Base-by-base conservation (phyloP, 2,113 vertebrate genomes). In the Saguinus midas region DNA sequence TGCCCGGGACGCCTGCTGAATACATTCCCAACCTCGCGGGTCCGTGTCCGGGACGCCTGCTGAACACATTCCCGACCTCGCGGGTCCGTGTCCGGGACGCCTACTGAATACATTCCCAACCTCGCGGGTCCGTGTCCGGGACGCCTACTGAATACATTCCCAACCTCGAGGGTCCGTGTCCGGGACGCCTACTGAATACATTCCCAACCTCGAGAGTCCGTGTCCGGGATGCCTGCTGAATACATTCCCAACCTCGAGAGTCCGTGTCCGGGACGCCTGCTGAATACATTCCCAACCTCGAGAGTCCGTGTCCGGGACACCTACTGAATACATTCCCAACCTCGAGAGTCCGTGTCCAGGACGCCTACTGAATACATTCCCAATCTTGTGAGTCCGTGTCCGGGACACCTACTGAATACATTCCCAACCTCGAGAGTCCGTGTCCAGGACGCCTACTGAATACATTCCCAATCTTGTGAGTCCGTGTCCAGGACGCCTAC, bases 371-470 rank as follows among this genome's bases (percentile, higher is more conserved):
- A 55, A 81, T 18, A n/a, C 32, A 55, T 3, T 55, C 48, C 35
- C 48, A 50, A 21, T 9, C 32, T 78, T 45, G 0, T 52, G 14
- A 52, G 16, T 52, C 25, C 58, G 6, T 27, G 58, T 10, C 23
- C 58, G 10, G 21, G 25, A 61, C 1, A 0, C 58, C 58, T 61
- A 61, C 7, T 61, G 25, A 61, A 81, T 5, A 37, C 32, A 57
- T 5, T n/a, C 32, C 12, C 32, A 50, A 21, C 18, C 48, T 78
- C 3, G 0, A 7, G 7, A 57, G 21, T 8, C 55, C 3, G 0
- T 52, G 29, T 27, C 25, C 58, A 35, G 12, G 32, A 66, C 14
- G 0, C 64, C 64, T 7, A 66, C 5, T 66, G 14, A 68, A 68
- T 29, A 16, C 64, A 68, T 16, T 32, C 64, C 3, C 5, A 29